Conservation (phyloP, 2,888 invertebrate genomes). For the Platycnemis pennipes region DNA sequence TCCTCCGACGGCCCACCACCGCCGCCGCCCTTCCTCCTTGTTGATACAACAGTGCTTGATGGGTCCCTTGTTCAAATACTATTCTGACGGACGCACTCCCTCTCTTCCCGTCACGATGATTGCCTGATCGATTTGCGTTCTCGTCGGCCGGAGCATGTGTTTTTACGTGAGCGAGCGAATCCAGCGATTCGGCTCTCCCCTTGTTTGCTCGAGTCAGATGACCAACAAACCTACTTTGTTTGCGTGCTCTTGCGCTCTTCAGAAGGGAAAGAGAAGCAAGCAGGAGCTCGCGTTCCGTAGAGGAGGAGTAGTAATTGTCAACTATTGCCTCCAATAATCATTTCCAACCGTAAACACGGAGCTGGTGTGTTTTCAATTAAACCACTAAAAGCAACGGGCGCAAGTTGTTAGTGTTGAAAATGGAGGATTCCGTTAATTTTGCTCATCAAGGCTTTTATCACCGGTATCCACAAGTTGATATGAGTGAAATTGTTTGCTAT, state of each 20-base stretch:
- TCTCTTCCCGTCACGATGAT: neutral
- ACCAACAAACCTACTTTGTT: conserved; percentile 28
- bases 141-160: neutral
- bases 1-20: neutral
- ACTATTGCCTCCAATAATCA: conserved; percentile 24
- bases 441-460: neutral
- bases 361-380: neutral
- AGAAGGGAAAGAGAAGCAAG: neutral
- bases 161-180: neutral
- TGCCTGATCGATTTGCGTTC: conserved; percentile 39
- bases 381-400: neutral
- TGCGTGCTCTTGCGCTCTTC: conserved; percentile 22
- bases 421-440: neutral
- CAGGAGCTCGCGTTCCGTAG: neutral
- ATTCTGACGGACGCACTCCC: neutral
- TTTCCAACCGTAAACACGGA: neutral
- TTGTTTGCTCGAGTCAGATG: conserved; percentile 8
- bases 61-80: conserved; percentile 38
- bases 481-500: neutral
- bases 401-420: neutral
- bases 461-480: neutral
- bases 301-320: conserved; percentile 21
- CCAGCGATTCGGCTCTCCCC: neutral
- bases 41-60: conserved; percentile 38
- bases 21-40: neutral